phyloP scores from a whole-genome alignment of 1,140 invertebrate species.

The Ceratina japonica region DNA sequence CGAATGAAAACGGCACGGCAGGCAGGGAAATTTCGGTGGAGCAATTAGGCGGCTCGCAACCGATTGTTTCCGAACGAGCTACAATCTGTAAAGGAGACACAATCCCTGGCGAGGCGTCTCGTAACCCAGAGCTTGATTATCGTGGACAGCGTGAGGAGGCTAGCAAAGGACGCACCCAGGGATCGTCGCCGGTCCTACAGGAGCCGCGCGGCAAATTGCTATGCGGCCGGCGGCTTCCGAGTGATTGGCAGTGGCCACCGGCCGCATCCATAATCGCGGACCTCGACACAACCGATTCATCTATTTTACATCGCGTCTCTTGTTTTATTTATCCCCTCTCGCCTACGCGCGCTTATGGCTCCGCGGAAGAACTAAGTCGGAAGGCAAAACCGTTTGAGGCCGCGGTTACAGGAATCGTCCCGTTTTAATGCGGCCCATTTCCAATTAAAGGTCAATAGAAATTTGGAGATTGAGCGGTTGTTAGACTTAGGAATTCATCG shows the following conservation, averaged over 20 bases:
- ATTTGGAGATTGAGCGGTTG: too few relatives aligned
- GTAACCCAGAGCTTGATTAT: constrained; percentile 49
- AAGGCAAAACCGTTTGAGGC: too few relatives aligned
- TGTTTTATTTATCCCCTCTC: background rate
- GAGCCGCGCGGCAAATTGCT: constrained; percentile 63
- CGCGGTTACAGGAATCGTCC: background rate
- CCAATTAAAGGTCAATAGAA: too few relatives aligned
- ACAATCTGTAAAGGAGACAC: constrained; percentile 30
- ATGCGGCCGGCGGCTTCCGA: constrained; percentile 64
- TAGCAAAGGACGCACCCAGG: constrained; percentile 34
- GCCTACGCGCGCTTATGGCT: background rate
- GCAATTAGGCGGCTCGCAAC: constrained; percentile 36
- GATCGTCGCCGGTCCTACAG: constrained; percentile 28
- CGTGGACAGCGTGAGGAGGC: constrained; percentile 5
- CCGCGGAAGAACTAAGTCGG: too few relatives aligned
- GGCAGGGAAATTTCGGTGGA: background rate
- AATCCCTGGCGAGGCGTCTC: background rate
- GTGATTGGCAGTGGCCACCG: constrained; percentile 68
- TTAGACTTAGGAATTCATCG: too few relatives aligned
- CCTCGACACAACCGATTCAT: constrained; percentile 11
- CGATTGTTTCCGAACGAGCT: constrained; percentile 18
- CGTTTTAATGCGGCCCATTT: background rate
- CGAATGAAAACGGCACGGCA: background rate
- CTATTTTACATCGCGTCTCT: background rate
- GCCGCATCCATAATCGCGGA: constrained; percentile 62